Evolutionary conservation across 1,140 invertebrate genomes (phyloP).

Genomic region (Polyergus mexicanus): DNA sequence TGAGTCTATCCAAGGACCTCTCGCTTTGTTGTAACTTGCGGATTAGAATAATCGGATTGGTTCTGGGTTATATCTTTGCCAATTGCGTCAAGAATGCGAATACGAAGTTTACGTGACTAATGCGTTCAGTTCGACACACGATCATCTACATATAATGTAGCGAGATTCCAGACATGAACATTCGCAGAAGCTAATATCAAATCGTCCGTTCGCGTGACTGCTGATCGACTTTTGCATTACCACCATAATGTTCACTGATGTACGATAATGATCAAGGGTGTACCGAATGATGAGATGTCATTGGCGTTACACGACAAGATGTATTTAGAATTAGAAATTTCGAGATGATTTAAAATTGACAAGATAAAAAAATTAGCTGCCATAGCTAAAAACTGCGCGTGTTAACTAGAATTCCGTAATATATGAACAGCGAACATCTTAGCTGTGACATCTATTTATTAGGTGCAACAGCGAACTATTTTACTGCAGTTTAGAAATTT

Average conservation of each 20-base stretch:
- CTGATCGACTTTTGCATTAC: conserved; percentile 44
- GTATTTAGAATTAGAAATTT: conserved; percentile 18
- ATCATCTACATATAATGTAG: conserved; percentile 26
- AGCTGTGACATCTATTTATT: too few relatives aligned
- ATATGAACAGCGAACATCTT: too few relatives aligned
- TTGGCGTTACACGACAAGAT: background rate
- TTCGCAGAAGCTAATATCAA: conserved; percentile 52
- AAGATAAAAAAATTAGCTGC: too few relatives aligned
- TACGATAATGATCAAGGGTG: conserved; percentile 44
- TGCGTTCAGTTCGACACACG: conserved; percentile 26
- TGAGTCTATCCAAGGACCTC: background rate
- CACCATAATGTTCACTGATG: conserved; percentile 39
- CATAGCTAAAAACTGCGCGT: too few relatives aligned
- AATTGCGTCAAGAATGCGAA: conserved; percentile 1
- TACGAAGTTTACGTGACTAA: conserved; percentile 27
- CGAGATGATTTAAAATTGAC: background rate
- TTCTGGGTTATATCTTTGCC: conserved; percentile 13
- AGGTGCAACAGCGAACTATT: too few relatives aligned
- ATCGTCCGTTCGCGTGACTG: conserved; percentile 49
- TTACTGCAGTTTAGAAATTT: too few relatives aligned
- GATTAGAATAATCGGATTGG: background rate
- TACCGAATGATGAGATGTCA: background rate
- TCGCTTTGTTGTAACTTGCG: too few relatives aligned
- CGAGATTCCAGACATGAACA: conserved; percentile 45
- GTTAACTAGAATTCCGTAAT: too few relatives aligned